These are phyloP conservation scores for Mizuhopecten yessoensis DNA, from an alignment of 1,140 invertebrate genomes.

Conservation along the genomic window DNA sequence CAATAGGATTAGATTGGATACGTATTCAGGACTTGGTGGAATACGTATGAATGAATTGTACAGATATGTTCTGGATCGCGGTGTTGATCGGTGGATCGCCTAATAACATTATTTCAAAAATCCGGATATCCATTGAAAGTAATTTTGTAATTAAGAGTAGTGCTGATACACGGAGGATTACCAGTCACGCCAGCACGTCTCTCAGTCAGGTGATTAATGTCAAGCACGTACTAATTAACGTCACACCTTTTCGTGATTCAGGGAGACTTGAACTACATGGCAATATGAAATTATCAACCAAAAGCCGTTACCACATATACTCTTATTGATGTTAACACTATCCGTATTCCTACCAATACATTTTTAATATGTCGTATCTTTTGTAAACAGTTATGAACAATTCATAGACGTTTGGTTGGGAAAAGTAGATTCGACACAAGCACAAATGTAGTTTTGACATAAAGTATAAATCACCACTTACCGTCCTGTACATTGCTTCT, in stretches of 20 bases:
- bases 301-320: neutral
- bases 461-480: slow-evolving; percentile 84
- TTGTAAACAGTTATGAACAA: too few relatives aligned
- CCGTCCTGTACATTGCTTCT: slow-evolving; percentile 93
- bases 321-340: neutral
- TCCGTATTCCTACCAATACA: too few relatives aligned
- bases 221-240: neutral
- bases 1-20: too few relatives aligned
- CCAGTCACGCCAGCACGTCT: neutral
- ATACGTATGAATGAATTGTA: too few relatives aligned
- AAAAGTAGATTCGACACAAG: too few relatives aligned
- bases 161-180: neutral
- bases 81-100: too few relatives aligned
- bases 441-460: too few relatives aligned
- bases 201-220: neutral
- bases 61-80: too few relatives aligned
- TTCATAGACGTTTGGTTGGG: too few relatives aligned
- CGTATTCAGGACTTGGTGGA: too few relatives aligned
- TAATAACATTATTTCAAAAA: neutral
- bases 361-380: too few relatives aligned
- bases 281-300: neutral
- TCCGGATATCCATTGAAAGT: too few relatives aligned
- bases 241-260: neutral
- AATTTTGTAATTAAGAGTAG: neutral
- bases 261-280: neutral